Evolutionary conservation across 1,140 invertebrate species (phyloP), one percentile per base, ranked within the genome.

Genomic region (Saccostrea cuccullata): DNA sequence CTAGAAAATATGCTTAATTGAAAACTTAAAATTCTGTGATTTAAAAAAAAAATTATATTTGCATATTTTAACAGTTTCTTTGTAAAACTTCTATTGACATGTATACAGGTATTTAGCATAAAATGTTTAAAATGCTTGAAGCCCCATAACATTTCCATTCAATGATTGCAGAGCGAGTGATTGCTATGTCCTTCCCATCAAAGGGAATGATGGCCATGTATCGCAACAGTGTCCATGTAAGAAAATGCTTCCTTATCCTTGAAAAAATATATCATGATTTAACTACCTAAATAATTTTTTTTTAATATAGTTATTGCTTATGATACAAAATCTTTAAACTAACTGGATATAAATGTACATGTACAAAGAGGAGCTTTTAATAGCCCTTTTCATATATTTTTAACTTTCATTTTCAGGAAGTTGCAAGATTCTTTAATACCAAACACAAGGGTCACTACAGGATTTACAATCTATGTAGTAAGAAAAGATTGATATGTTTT

Each of bases 141-240:
- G 13, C n/a, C n/a, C n/a, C n/a, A n/a, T n/a, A n/a, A n/a, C 8
- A 36, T 55, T 85, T 26, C 60, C 30, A 60, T 36, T 11, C 86
- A 88, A 84, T 56, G 55, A 86, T 94, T 94, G 36, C 94, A 95
- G 95, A 96, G 89, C 93, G 96, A 89, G 95, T 97, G n/a, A 96
- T 97, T 87, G 96, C 96, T 13, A 96, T 97, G 95, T 96, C 96
- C 13, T 96, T 96, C 92, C 96, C 96, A 64, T 96, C 96, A 0
- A 94, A 94, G 70, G 96, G 96, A 40, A 90, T 95, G 23, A 96
- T 96, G 95, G 94, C 96, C 3, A 91, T 96, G 55, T 97, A 96
- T 91, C 94, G 96, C 88, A 96, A 97, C 92, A 95, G 95, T 85
- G 96, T 96, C 90, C 94, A 94, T 90, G 96, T 96, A 91, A 93